Evolutionary conservation across 1,140 invertebrate species (phyloP), one percentile per base, ranked within the genome.

Genomic region (Pemphigus obesinymphae): DNA sequence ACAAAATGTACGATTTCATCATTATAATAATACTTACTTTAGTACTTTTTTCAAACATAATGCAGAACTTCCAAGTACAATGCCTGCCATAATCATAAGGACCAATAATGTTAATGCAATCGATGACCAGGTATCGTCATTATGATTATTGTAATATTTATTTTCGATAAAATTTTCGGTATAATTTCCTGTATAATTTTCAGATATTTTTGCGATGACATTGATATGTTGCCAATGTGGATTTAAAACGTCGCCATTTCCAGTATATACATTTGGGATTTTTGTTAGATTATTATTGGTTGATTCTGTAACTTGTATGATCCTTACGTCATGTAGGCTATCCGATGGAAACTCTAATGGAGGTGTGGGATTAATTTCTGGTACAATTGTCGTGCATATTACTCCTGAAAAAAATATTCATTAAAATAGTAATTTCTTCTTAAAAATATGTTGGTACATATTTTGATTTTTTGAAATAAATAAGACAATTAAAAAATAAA

Each of bases 321-420:
- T 80, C 31, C 29, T 80, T 40, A 80, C 37, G 26, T n/a, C n/a
- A n/a, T 58, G 37, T 78, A 43, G 20, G 43, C 23, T 55, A 26
- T 80, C 76, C 4, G 76, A 61, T 29, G 76, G 76, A 45, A 80
- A 80, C 31, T 63, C 76, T 31, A 80, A 11, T n/a, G 76, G 76
- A 29, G 75, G 76, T 11, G 76, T 80, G 17, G 34, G 26, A 5
- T 80, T 80, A n/a, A 15, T 45, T 7, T 80, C 76, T 29, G 76
- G 76, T 3, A 29, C 7, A 45, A 61, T n/a, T 17, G 76, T 80
- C 10, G 50, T 20, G 63, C 76, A 80, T 45, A 45, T 58, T n/a
- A 61, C 7, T 15, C 50, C 73, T 76, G 29, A 73, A 53, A 48
- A 50, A 63, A 63, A 31, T n/a, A n/a, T n/a, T n/a, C n/a, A n/a